These are phyloP conservation scores for Stichodactyla mertensii DNA, from an alignment of 64 coral and sea anemone species.

Conservation along the genomic window DNA sequence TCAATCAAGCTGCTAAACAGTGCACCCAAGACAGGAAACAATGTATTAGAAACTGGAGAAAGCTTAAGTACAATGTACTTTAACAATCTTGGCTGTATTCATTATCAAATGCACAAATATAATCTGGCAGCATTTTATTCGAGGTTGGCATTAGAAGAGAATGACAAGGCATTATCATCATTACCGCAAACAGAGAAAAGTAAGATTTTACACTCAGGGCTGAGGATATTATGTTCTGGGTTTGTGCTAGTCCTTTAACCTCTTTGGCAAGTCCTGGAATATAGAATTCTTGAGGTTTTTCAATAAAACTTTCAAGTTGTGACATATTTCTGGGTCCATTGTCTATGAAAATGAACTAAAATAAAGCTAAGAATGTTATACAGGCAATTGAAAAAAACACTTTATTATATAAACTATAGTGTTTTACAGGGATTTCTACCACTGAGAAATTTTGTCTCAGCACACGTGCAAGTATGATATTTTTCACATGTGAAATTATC, in stretches of 20 bases:
- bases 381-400: too few relatives aligned
- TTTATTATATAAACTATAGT: too few relatives aligned
- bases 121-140: slow-evolving; percentile 95
- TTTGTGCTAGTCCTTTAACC: too few relatives aligned
- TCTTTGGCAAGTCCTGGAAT: neutral
- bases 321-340: too few relatives aligned
- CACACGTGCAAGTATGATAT: too few relatives aligned
- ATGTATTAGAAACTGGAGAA: slow-evolving; percentile 58
- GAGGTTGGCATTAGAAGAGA: slow-evolving; percentile 78
- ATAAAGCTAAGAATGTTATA: too few relatives aligned
- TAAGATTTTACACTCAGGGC: slow-evolving; percentile 21
- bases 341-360: too few relatives aligned
- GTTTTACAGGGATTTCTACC: too few relatives aligned
- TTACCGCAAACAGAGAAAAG: slow-evolving; percentile 78
- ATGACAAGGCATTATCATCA: slow-evolving; percentile 69
- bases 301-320: too few relatives aligned
- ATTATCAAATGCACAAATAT: slow-evolving; percentile 97
- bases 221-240: too few relatives aligned
- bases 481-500: too few relatives aligned
- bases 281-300: neutral
- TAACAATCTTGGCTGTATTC: slow-evolving; percentile 96
- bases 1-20: slow-evolving; percentile 92
- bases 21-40: slow-evolving; percentile 62
- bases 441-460: too few relatives aligned
- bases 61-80: slow-evolving; percentile 90